Percentiles rank a stretch among this genome's conserved stretches.
These are phyloP conservation scores for Pseudoips prasinana DNA, from an alignment of 2,888 invertebrate genomes.

Conservation along the genomic window DNA sequence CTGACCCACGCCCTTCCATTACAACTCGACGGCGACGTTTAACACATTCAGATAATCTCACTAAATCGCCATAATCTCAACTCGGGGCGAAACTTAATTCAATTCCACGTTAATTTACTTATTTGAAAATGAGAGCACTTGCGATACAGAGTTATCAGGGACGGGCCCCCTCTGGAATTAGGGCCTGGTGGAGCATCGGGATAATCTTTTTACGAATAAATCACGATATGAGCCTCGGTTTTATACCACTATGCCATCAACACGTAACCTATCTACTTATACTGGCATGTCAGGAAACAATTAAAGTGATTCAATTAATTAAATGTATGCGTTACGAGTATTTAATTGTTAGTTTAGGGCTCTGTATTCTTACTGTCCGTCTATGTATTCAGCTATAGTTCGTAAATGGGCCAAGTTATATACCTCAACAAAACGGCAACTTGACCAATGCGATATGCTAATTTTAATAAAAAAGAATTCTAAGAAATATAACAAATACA, in stretches of 20 bases:
- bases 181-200: conserved; percentile 52
- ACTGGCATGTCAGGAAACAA: conserved; percentile 12
- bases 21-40: conserved; percentile 66
- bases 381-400: too few species aligned
- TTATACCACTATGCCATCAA: conserved; percentile 21
- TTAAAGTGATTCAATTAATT: conserved; percentile 6
- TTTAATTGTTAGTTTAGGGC: too few species aligned
- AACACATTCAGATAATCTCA: conserved; percentile 78
- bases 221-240: conserved; percentile 40
- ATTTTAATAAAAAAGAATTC: too few species aligned
- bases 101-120: conserved; percentile 76
- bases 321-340: too few species aligned
- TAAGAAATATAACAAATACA: too few species aligned
- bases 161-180: conserved; percentile 51
- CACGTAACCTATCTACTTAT: conserved; percentile 15
- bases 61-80: conserved; percentile 74
- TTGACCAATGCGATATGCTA: too few species aligned
- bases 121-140: conserved; percentile 68
- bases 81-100: conserved; percentile 71
- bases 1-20: conserved; percentile 62
- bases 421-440: too few species aligned
- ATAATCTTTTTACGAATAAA: conserved; percentile 68
- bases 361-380: too few species aligned
- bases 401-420: too few species aligned
- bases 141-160: conserved; percentile 56